These are phyloP conservation scores for Xenopus tropicalis DNA, from an alignment of 2,113 vertebrate species.

Conservation along the genomic window DNA sequence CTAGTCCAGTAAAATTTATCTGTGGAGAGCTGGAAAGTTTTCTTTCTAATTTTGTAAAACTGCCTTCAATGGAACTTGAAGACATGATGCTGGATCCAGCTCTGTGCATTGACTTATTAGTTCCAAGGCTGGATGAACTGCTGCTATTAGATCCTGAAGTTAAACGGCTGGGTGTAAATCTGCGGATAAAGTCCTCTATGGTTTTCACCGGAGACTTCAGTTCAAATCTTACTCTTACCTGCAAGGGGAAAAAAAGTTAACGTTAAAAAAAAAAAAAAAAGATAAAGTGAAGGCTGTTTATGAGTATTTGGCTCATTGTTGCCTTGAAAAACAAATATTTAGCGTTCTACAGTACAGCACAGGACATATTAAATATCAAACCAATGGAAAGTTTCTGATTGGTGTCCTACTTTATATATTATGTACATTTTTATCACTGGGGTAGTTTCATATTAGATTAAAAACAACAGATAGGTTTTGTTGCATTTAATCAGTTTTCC, in stretches of 20 bases:
- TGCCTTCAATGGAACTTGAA: constrained; percentile 69
- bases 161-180: constrained; percentile 88
- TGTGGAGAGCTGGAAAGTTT: constrained; percentile 44
- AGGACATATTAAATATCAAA: no score
- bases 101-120: constrained; percentile 71
- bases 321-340: no score
- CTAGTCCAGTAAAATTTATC: constrained; percentile 58
- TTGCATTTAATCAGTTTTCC: no score
- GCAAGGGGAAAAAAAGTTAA: constrained; percentile 12
- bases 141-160: constrained; percentile 83
- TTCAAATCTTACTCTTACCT: constrained; percentile 85
- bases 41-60: constrained; percentile 79
- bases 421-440: no score
- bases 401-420: no score
- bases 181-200: constrained; percentile 91
- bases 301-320: no score
- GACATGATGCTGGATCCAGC: constrained; percentile 68
- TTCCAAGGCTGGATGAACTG: constrained; percentile 76
- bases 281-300: background rate
- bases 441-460: no score
- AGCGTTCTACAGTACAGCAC: no score
- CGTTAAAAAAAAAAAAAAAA: background rate
- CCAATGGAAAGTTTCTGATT: no score
- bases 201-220: constrained; percentile 94
- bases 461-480: no score